phyloP scores from a whole-genome alignment of 2,888 invertebrate genomes.

The Tortrix viridana region DNA sequence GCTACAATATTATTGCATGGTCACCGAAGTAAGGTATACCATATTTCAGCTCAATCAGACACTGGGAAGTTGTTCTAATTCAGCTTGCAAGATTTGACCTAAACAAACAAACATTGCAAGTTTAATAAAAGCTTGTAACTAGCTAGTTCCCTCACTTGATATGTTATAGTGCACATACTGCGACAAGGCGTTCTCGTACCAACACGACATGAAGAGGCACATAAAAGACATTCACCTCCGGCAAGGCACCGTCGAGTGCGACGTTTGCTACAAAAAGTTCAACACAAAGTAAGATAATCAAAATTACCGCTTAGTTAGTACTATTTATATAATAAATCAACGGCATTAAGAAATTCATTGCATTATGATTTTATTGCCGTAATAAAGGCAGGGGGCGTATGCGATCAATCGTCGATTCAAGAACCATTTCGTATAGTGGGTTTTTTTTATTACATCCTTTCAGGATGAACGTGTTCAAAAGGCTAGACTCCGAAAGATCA shows the following conservation, averaged over 20 bases:
- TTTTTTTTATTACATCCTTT: too few relatives aligned
- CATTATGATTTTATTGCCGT: conserved; percentile 4
- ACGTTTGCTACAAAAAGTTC: conserved; percentile 74
- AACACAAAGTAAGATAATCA: conserved; percentile 68
- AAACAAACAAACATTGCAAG: too few relatives aligned
- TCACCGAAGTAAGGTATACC: too few relatives aligned
- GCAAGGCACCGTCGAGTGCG: conserved; percentile 73
- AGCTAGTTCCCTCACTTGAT: conserved; percentile 9
- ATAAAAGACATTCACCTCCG: conserved; percentile 73
- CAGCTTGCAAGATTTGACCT: too few relatives aligned
- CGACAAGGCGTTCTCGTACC: conserved; percentile 76
- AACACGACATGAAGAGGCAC: conserved; percentile 74
- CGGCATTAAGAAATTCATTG: neutral
- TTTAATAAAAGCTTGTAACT: too few relatives aligned
- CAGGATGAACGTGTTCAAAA: too few relatives aligned
- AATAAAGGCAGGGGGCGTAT: conserved; percentile 24
- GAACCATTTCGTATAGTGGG: too few relatives aligned
- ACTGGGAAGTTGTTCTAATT: too few relatives aligned
- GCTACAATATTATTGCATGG: too few relatives aligned
- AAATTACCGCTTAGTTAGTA: neutral
- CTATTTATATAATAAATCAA: neutral
- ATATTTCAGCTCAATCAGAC: too few relatives aligned
- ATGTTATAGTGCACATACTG: conserved; percentile 72
- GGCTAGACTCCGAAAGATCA: too few relatives aligned
- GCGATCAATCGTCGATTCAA: neutral